Percentiles rank a stretch among this genome's conserved stretches.
Evolutionary conservation across 37 sponge, comb jelly and placozoan genomes (phyloP).

Genomic region (Theonella swinhoei): DNA sequence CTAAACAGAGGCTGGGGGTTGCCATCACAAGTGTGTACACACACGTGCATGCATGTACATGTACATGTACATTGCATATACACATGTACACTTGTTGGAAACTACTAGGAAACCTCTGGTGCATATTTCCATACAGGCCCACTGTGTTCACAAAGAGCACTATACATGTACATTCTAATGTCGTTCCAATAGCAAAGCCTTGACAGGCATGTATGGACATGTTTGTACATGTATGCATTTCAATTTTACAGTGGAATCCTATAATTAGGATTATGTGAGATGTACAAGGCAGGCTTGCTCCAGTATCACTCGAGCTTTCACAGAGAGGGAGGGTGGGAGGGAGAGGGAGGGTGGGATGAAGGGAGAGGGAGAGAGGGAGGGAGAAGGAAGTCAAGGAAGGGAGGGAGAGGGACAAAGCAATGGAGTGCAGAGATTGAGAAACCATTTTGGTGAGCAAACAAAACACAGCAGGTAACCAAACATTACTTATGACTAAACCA

Average conservation of each 20-base stretch:
- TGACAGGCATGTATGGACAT: background rate
- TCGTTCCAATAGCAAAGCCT: no score
- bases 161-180: no score
- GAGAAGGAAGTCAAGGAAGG: background rate
- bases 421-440: background rate
- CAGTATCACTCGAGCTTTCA: no score
- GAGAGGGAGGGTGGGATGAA: background rate
- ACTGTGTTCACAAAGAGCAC: no score
- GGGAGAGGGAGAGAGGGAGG: background rate
- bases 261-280: background rate
- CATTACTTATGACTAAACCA: no score
- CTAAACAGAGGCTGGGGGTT: no score
- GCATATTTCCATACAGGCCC: no score
- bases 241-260: background rate
- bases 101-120: background rate
- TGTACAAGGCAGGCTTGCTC: no score
- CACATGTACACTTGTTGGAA: no score
- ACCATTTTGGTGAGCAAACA: background rate
- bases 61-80: no score
- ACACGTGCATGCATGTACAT: slow-evolving; percentile 5
- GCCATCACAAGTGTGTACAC: no score
- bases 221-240: background rate
- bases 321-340: background rate
- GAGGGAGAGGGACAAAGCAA: background rate
- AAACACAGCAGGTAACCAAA: no score